Conservation (phyloP, 2,113 vertebrate species). For the Proteles cristata region DNA sequence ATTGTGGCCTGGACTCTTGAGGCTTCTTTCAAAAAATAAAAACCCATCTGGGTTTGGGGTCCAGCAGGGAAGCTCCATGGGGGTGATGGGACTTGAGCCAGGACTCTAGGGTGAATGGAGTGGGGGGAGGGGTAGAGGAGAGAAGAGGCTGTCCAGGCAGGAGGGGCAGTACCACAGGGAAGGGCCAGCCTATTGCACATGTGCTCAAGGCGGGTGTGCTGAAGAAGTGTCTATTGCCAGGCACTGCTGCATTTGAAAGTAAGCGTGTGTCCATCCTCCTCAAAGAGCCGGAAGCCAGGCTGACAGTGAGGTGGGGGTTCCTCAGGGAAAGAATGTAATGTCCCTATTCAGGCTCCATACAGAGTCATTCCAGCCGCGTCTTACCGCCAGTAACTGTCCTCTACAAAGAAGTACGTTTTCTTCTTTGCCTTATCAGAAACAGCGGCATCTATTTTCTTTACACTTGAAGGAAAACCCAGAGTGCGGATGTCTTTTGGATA, state of each 20-base stretch:
- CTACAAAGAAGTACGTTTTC: slow-evolving; percentile 89
- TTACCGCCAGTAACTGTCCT: slow-evolving; percentile 91
- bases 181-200: accelerated
- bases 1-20: background rate
- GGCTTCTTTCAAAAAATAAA: background rate
- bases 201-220: background rate
- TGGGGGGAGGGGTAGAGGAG: background rate
- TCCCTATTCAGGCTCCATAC: background rate
- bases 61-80: background rate
- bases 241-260: background rate
- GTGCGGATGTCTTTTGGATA: slow-evolving; percentile 88
- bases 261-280: background rate
- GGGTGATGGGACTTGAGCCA: background rate
- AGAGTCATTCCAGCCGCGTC: background rate
- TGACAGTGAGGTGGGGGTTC: background rate
- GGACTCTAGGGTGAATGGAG: background rate
- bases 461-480: slow-evolving; percentile 86
- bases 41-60: background rate
- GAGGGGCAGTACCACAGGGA: background rate
- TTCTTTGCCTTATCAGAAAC: slow-evolving; percentile 85
- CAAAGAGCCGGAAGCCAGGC: background rate
- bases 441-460: slow-evolving; percentile 89
- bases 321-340: background rate
- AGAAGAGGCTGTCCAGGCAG: background rate
- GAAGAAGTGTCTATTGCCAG: background rate